Conservation (phyloP, 2,797 vertebrate species). For the Danio aesculapii region DNA sequence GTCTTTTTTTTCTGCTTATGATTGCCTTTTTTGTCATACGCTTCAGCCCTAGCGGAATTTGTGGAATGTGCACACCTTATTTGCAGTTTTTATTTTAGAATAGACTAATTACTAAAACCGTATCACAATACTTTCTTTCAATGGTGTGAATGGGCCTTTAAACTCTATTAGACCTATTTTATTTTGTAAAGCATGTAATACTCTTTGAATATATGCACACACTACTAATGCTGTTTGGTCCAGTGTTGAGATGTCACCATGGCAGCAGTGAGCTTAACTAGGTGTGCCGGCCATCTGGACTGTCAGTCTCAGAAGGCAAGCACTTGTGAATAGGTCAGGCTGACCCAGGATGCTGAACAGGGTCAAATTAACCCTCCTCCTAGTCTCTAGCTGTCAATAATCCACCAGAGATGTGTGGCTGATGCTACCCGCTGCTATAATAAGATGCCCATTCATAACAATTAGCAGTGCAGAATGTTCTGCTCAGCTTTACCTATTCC, state of each 20-base stretch:
- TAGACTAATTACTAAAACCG: too few species aligned
- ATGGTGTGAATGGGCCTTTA: not conserved
- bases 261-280: slow-evolving; percentile 17
- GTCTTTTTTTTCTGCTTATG: too few species aligned
- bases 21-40: too few species aligned
- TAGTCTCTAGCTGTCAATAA: not conserved
- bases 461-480: not conserved
- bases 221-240: not conserved
- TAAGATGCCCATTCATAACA: not conserved
- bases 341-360: slow-evolving; percentile 19
- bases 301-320: slow-evolving; percentile 4
- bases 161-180: not conserved
- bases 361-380: slow-evolving; percentile 12
- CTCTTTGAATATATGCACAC: not conserved
- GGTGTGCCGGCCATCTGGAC: slow-evolving; percentile 21
- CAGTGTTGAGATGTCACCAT: slow-evolving; percentile 13
- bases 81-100: too few species aligned
- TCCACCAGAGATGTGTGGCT: not conserved
- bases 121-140: not conserved
- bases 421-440: not conserved
- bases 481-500: slow-evolving; percentile 83
- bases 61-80: too few species aligned
- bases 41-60: too few species aligned
- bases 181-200: not conserved
- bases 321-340: slow-evolving; percentile 11